phyloP scores from a whole-genome alignment of 2,797 vertebrate species.

The Hybognathus amarus region DNA sequence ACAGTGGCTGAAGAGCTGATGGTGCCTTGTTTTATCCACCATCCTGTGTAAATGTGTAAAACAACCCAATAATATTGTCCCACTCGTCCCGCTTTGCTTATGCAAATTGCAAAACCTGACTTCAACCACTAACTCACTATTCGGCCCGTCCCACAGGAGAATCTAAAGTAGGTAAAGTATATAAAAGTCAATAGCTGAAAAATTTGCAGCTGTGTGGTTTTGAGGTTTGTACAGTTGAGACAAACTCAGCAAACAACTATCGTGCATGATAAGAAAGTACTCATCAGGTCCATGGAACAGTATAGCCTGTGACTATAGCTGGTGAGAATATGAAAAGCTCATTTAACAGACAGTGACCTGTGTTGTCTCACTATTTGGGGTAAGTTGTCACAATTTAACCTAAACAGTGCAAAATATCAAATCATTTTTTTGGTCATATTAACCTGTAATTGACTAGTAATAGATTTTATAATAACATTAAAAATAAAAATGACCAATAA shows the following conservation, averaged over 20 bases:
- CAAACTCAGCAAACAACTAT: background rate
- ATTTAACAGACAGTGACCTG: background rate
- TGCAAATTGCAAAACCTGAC: background rate
- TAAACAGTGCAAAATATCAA: background rate
- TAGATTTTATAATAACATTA: background rate
- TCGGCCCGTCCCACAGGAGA: slow-evolving; percentile 59
- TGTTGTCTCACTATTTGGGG: background rate
- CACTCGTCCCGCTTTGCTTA: background rate
- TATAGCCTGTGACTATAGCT: no score
- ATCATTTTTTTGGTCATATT: background rate
- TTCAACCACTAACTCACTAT: slow-evolving; percentile 54
- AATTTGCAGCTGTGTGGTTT: background rate
- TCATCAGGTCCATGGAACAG: background rate
- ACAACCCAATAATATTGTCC: slow-evolving; percentile 5
- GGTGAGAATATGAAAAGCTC: background rate
- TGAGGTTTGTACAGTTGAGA: background rate
- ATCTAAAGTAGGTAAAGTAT: slow-evolving; percentile 43
- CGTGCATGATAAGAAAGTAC: background rate
- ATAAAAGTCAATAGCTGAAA: background rate
- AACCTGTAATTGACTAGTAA: background rate
- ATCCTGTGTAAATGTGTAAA: slow-evolving; percentile 5
- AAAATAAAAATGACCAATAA: background rate
- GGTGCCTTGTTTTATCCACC: slow-evolving; percentile 18
- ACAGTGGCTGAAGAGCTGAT: slow-evolving; percentile 17
- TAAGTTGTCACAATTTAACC: no score